Conservation (phyloP, 64 coral and sea anemone genomes). For the Acropora tenuis region DNA sequence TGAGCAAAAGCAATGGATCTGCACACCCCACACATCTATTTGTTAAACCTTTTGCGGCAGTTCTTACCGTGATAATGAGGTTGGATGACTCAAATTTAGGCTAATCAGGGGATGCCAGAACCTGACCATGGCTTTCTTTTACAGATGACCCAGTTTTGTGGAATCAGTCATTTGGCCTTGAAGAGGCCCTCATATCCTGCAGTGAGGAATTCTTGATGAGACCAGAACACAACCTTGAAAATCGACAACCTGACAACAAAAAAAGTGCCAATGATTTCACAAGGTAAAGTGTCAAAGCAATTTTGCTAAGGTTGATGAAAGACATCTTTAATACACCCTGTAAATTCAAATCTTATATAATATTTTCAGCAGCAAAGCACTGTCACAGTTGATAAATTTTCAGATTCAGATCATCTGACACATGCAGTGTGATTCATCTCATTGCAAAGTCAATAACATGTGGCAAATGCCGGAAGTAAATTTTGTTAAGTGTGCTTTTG, state of each 20-base stretch:
- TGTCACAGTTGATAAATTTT: no score
- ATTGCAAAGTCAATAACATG: no score
- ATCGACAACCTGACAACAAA: not conserved
- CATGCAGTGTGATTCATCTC: no score
- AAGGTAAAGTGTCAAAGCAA: not conserved
- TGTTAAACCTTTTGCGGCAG: no score
- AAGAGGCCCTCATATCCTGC: constrained; percentile 80
- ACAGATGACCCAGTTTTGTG: constrained; percentile 91
- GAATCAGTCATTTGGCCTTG: constrained; percentile 96
- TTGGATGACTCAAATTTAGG: no score
- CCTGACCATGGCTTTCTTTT: not conserved
- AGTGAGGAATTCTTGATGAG: constrained; percentile 77
- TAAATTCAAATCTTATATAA: not conserved
- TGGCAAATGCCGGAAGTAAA: no score
- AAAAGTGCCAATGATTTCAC: not conserved
- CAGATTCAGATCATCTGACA: no score
- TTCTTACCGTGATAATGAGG: no score
- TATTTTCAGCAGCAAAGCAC: no score
- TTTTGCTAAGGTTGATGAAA: not conserved
- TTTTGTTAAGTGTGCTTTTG: no score
- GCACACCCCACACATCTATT: no score
- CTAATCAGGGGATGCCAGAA: not conserved
- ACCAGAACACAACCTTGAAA: constrained; percentile 13
- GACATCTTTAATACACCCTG: not conserved
- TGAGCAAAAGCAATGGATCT: no score